Conservation (phyloP, 2,797 vertebrate genomes). For the Tenualosa thibaudeaui region DNA sequence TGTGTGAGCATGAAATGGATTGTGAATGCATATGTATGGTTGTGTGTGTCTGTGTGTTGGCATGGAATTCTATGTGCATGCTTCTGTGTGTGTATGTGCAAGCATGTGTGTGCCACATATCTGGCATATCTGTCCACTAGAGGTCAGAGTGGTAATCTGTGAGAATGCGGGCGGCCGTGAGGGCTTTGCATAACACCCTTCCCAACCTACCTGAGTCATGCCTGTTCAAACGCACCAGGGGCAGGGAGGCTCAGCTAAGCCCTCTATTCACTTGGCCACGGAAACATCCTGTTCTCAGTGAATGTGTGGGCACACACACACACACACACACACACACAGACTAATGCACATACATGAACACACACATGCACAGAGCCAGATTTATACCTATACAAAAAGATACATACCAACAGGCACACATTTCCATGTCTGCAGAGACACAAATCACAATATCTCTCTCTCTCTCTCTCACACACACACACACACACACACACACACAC, state of each 20-base stretch:
- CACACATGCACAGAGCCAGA: background rate
- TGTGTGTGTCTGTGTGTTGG: constrained; percentile 17
- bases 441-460: too few species aligned
- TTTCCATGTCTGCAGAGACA: too few species aligned
- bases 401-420: background rate
- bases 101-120: constrained; percentile 36
- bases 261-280: background rate
- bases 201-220: constrained; percentile 15
- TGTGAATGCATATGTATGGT: background rate
- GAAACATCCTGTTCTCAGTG: background rate
- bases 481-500: background rate
- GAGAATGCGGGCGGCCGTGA: background rate
- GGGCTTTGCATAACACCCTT: background rate
- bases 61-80: background rate
- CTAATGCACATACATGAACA: background rate
- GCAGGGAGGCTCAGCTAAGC: background rate
- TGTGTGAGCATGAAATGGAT: background rate
- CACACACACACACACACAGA: background rate
- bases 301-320: background rate
- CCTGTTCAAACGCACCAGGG: background rate
- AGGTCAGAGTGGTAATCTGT: constrained; percentile 22
- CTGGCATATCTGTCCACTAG: constrained; percentile 17
- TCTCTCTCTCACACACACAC: background rate
- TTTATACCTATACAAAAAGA: background rate
- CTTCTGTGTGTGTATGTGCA: constrained; percentile 20